A percentile compares a stretch with the other conserved stretches of the same genome.
phyloP scores from a whole-genome alignment of 2,113 vertebrate species.

The Pelusios castaneus region DNA sequence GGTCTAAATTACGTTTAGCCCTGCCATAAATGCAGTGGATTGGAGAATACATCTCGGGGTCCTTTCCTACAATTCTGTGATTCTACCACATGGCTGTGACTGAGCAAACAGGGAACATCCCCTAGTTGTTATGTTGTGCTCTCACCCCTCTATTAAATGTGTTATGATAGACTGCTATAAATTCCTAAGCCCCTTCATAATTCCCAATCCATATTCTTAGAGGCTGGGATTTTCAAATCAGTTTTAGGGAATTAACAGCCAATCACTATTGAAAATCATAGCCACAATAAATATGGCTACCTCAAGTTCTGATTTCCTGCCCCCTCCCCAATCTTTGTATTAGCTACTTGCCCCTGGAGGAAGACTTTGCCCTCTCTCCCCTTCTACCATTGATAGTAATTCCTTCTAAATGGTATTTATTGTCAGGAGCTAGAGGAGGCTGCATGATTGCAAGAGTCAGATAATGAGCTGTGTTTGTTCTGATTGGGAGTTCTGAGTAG shows the following conservation, averaged over 20 bases:
- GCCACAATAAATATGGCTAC: neutral
- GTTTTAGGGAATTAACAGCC: neutral
- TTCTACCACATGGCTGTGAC: neutral
- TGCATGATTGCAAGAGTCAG: neutral
- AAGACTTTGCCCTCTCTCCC: neutral
- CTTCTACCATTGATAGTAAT: neutral
- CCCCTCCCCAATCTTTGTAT: neutral
- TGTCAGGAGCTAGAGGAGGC: neutral
- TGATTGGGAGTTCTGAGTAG: neutral
- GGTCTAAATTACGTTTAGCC: too few relatives aligned
- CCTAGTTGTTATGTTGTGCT: neutral
- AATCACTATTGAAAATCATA: neutral
- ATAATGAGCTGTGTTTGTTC: neutral
- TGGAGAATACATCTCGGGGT: too few relatives aligned
- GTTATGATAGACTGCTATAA: neutral
- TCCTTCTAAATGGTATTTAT: accelerated
- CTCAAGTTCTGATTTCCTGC: neutral
- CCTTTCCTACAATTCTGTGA: neutral
- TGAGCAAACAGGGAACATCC: neutral
- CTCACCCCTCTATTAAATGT: neutral
- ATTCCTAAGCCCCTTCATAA: neutral
- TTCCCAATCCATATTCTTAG: neutral
- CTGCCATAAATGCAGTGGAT: too few relatives aligned
- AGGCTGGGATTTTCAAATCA: neutral
- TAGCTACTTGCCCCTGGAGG: neutral